A percentile compares a stretch with the other conserved stretches of the same genome.
Evolutionary conservation across 1,140 invertebrate genomes (phyloP).

Genomic region (Drosophila burlai): DNA sequence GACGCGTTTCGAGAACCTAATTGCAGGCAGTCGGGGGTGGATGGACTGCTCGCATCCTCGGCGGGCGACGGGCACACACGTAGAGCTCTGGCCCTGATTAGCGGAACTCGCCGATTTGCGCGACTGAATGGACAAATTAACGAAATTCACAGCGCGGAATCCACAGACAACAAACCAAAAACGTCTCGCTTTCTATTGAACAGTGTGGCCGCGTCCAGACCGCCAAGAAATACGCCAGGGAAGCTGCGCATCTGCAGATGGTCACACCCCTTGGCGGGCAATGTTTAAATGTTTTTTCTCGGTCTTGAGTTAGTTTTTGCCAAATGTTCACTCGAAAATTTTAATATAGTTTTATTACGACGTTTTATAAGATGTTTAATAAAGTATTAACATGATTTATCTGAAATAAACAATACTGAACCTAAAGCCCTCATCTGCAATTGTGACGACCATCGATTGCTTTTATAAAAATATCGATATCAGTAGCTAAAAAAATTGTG

Average conservation of each 20-base stretch:
- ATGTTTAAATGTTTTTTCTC: not conserved
- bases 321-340: not conserved
- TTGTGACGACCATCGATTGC: not conserved
- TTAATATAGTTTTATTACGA: not conserved
- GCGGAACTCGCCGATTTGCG: slow-evolving; percentile 30
- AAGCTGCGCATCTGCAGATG: slow-evolving; percentile 3
- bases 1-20: slow-evolving; percentile 37
- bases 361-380: not conserved
- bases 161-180: slow-evolving; percentile 61
- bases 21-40: slow-evolving; percentile 21
- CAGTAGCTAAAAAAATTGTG: not conserved
- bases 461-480: not conserved
- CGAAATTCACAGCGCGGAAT: slow-evolving; percentile 51
- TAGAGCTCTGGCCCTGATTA: slow-evolving; percentile 43
- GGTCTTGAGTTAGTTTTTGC: not conserved
- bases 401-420: not conserved
- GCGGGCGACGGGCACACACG: slow-evolving; percentile 31
- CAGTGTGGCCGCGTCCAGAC: slow-evolving; percentile 16
- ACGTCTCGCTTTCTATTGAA: slow-evolving; percentile 66
- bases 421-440: not conserved
- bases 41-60: slow-evolving; percentile 49
- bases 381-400: not conserved
- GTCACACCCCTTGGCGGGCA: slow-evolving; percentile 21
- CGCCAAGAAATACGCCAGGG: not conserved
- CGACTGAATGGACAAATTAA: slow-evolving; percentile 47